Evolutionary conservation across 2,888 invertebrate genomes (phyloP).

Genomic region (Drosophila pegasa): DNA sequence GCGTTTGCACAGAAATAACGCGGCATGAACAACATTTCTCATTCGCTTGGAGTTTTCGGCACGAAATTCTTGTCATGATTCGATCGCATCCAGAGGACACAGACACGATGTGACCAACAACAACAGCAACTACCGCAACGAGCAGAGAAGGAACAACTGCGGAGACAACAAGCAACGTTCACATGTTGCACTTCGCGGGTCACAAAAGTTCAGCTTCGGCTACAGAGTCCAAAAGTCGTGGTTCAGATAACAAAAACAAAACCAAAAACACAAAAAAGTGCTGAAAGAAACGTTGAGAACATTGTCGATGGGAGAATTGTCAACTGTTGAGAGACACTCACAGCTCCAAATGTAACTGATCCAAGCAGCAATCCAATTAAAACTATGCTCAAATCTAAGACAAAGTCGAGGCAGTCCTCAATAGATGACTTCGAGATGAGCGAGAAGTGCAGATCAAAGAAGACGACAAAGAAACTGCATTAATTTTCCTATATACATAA

Average conservation of each 20-base stretch:
- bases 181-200: conserved; percentile 74
- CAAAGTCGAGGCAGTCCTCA: not conserved
- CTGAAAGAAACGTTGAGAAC: conserved; percentile 19
- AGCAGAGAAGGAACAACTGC: conserved; percentile 12
- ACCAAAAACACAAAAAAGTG: conserved; percentile 21
- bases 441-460: not conserved
- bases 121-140: conserved; percentile 19
- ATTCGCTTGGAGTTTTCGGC: conserved; percentile 73
- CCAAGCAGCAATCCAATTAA: conserved; percentile 43
- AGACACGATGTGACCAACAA: conserved; percentile 64
- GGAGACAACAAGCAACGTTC: conserved; percentile 51
- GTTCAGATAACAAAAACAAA: conserved; percentile 44
- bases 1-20: conserved; percentile 76
- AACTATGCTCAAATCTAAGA: conserved; percentile 2
- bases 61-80: conserved; percentile 84
- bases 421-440: not conserved
- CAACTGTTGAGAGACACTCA: conserved; percentile 30
- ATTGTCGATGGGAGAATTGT: conserved; percentile 38
- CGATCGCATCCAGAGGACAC: conserved; percentile 75
- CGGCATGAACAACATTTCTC: conserved; percentile 78
- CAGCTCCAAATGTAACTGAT: conserved; percentile 11
- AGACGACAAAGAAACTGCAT: no score
- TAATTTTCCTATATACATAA: no score
- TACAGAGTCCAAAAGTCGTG: conserved; percentile 58
- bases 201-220: conserved; percentile 57